phyloP scores from a whole-genome alignment of 2,113 vertebrate genomes.

The Typhlomys cinereus region DNA sequence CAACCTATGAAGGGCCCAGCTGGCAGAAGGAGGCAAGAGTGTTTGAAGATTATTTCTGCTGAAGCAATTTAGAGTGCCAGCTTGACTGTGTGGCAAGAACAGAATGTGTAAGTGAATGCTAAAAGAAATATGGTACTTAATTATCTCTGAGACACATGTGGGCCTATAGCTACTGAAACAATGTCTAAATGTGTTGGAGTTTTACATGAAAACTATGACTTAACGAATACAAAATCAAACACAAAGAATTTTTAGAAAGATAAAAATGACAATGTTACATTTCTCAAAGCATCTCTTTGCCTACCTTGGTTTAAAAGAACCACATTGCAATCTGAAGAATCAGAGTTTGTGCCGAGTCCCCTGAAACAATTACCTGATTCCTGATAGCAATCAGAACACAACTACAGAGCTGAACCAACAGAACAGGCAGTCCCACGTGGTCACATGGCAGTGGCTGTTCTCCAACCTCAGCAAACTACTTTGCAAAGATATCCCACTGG shows the following conservation, averaged over 20 bases:
- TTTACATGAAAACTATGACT: not conserved
- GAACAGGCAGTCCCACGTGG: not conserved
- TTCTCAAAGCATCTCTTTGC: slow-evolving; percentile 16
- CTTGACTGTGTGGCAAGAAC: slow-evolving; percentile 51
- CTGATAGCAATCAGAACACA: not conserved
- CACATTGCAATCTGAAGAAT: not conserved
- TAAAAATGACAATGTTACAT: slow-evolving; percentile 3
- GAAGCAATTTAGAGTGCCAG: slow-evolving; percentile 66
- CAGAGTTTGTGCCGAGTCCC: slow-evolving; percentile 7
- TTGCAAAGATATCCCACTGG: not conserved
- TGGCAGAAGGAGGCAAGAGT: slow-evolving; percentile 59
- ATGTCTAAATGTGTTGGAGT: slow-evolving; percentile 16
- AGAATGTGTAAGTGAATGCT: slow-evolving; percentile 40
- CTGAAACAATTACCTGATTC: not conserved
- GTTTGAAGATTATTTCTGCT: slow-evolving; percentile 69
- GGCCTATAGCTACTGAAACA: slow-evolving; percentile 38
- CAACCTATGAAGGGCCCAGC: slow-evolving; percentile 61
- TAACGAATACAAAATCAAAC: slow-evolving; percentile 15
- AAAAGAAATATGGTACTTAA: slow-evolving; percentile 62
- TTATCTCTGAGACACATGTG: slow-evolving; percentile 59
- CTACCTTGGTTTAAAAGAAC: slow-evolving; percentile 5
- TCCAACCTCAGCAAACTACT: not conserved
- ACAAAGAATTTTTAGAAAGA: not conserved
- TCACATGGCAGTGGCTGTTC: not conserved
- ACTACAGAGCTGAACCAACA: not conserved